These are phyloP conservation scores for Leuciscus idus DNA, from an alignment of 2,113 vertebrate species.

Conservation along the genomic window DNA sequence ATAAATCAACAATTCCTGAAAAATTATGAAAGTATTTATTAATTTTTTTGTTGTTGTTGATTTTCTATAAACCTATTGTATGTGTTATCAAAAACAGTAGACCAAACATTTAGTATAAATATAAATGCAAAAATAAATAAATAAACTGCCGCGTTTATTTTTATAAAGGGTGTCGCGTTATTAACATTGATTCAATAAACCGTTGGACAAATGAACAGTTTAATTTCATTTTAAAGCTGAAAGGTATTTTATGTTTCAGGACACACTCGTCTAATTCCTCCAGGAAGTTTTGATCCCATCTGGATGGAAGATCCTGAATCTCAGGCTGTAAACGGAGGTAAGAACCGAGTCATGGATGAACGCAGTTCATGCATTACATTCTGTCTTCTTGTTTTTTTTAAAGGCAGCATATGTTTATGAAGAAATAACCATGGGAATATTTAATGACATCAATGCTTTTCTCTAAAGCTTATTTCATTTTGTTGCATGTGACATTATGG, in stretches of 20 bases:
- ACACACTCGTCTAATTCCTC: not conserved
- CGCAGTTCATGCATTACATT: not conserved
- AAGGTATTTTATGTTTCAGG: not conserved
- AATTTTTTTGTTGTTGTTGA: no score
- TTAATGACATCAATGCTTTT: not conserved
- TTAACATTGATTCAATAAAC: not conserved
- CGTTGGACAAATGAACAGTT: not conserved
- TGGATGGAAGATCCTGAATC: not conserved
- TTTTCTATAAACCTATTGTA: no score
- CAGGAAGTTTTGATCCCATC: no score
- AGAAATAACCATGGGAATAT: not conserved
- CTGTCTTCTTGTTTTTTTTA: not conserved
- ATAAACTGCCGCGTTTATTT: no score
- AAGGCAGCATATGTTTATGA: not conserved
- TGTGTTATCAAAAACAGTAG: no score
- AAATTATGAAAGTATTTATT: no score
- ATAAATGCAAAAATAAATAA: no score
- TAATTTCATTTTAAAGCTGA: not conserved
- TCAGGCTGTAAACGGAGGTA: not conserved
- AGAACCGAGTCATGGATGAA: not conserved
- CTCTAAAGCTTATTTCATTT: not conserved
- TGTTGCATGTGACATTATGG: not conserved
- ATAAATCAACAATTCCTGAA: no score
- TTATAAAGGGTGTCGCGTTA: not conserved
- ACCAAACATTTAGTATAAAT: no score